Evolutionary conservation across 1,140 invertebrate genomes (phyloP).

Genomic region (Lepidostoma basale): DNA sequence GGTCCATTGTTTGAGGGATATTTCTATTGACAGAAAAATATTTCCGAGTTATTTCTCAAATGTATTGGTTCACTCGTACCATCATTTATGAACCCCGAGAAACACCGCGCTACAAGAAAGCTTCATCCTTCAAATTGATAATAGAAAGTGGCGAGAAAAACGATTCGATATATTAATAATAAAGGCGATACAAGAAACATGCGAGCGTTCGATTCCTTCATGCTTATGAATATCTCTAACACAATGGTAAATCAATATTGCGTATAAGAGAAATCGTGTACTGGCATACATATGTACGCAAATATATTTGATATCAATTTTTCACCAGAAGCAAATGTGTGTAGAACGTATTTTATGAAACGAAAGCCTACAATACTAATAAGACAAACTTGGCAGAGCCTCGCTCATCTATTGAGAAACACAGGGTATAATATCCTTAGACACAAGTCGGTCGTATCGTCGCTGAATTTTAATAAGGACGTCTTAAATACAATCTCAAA

Average conservation of each 20-base stretch:
- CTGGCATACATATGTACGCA: no score
- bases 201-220: no score
- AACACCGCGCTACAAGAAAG: neutral
- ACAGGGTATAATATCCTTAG: neutral
- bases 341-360: no score
- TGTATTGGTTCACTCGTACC: no score
- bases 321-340: no score
- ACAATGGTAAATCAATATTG: no score
- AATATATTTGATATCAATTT: no score
- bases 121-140: neutral
- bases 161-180: neutral
- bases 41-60: neutral
- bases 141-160: neutral
- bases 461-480: neutral
- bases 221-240: no score
- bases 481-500: neutral
- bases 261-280: no score
- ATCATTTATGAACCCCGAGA: neutral
- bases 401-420: neutral
- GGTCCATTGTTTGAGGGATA: neutral
- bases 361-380: no score
- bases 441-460: neutral
- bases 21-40: neutral
- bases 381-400: slow-evolving; percentile 1
- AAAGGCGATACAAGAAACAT: neutral